These are phyloP conservation scores for Caenorhabditis sinica DNA, from an alignment of 2,888 invertebrate species.

Conservation along the genomic window DNA sequence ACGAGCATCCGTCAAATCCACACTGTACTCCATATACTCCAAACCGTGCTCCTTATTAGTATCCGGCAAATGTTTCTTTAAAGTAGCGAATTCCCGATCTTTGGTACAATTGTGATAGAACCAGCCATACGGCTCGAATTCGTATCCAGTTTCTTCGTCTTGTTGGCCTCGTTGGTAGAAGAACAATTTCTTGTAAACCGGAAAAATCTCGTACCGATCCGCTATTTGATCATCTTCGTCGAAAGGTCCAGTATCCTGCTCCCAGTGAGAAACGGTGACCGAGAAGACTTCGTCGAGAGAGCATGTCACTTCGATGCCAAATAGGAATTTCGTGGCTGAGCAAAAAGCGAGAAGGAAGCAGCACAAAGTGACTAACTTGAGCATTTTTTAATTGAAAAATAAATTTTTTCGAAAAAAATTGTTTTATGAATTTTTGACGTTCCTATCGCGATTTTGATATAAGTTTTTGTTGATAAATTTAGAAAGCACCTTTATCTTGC, in stretches of 20 bases:
- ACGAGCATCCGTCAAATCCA: background rate
- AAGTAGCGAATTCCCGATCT: background rate
- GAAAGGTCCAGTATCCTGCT: background rate
- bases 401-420: background rate
- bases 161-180: constrained; percentile 16
- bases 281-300: constrained; percentile 7
- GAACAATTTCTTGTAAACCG: constrained; percentile 26
- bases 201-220: background rate
- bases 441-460: background rate
- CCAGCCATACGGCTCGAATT: constrained; percentile 16
- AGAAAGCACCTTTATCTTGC: too few species aligned
- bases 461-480: background rate
- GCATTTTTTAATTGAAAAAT: background rate
- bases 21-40: constrained; percentile 10
- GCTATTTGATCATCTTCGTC: constrained; percentile 17
- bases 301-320: constrained; percentile 43
- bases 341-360: background rate
- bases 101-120: constrained; percentile 37
- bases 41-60: constrained; percentile 5
- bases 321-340: constrained; percentile 30
- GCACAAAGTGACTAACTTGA: constrained; percentile 11
- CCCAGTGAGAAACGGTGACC: constrained; percentile 21
- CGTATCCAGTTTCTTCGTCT: background rate
- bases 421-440: background rate
- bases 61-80: background rate